These are phyloP conservation scores for Drosophila rhopaloa DNA, from an alignment of 1,140 invertebrate species.

Conservation along the genomic window DNA sequence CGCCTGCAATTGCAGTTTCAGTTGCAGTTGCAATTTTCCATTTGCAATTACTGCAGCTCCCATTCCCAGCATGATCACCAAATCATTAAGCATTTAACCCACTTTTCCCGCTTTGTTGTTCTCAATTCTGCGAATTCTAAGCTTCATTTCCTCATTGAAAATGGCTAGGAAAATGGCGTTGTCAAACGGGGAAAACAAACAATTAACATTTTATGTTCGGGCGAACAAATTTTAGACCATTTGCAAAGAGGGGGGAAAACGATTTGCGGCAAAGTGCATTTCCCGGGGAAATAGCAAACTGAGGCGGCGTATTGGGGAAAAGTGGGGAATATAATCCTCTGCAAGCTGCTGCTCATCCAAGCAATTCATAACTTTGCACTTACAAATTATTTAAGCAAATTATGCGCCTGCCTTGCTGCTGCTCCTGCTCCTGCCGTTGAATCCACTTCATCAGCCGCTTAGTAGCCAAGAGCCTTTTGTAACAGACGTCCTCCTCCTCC, in stretches of 20 bases:
- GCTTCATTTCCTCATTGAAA: conserved; percentile 50
- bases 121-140: conserved; percentile 45
- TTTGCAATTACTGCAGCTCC: conserved; percentile 15
- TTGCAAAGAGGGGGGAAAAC: conserved; percentile 13
- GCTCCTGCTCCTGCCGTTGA: conserved; percentile 4
- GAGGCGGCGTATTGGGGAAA: background rate
- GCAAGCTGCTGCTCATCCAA: conserved; percentile 32
- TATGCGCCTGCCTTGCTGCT: conserved; percentile 26
- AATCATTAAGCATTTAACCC: conserved; percentile 63
- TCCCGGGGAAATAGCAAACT: conserved; percentile 23
- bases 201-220: conserved; percentile 55
- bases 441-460: conserved; percentile 59
- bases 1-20: background rate
- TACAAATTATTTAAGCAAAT: conserved; percentile 67
- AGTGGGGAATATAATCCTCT: conserved; percentile 12
- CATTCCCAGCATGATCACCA: conserved; percentile 34
- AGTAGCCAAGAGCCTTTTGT: conserved; percentile 46
- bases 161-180: conserved; percentile 8
- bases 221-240: conserved; percentile 34
- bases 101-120: conserved; percentile 30
- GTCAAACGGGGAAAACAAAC: conserved; percentile 45
- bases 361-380: conserved; percentile 66
- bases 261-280: conserved; percentile 49
- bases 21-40: conserved; percentile 11
- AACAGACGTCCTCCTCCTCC: conserved; percentile 1